A percentile compares a stretch with the other conserved stretches of the same genome.
Conservation (phyloP, 2,113 vertebrate genomes). For the Poicephalus gulielmi region DNA sequence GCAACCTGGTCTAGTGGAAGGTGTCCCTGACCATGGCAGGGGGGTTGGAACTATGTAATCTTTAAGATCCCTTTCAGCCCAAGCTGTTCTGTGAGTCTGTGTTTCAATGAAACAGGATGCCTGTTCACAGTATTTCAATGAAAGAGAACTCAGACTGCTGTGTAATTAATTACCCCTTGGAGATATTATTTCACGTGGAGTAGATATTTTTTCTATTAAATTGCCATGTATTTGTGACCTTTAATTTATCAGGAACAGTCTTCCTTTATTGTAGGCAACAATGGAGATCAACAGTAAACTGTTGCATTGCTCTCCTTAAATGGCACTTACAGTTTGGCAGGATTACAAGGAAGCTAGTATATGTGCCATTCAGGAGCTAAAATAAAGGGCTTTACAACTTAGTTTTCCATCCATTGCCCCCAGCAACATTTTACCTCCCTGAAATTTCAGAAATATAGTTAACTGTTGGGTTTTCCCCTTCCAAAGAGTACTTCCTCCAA, state of each 20-base stretch:
- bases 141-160: slow-evolving; percentile 4
- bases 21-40: not conserved
- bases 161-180: slow-evolving; percentile 28
- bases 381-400: not conserved
- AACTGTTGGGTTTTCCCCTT: not conserved
- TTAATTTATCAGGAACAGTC: not conserved
- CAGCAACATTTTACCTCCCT: not conserved
- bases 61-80: not conserved
- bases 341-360: not conserved
- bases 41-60: not conserved
- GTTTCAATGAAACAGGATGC: not conserved
- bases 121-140: not conserved
- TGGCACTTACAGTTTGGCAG: not conserved
- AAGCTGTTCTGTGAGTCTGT: not conserved
- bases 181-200: not conserved
- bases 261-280: not conserved
- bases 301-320: slow-evolving; percentile 5
- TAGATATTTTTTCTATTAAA: not conserved
- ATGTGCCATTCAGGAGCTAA: not conserved
- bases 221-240: slow-evolving; percentile 22
- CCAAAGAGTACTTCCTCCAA: not conserved
- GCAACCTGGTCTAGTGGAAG: not conserved
- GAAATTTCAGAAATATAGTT: not conserved
- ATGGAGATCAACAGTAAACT: not conserved
- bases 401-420: not conserved